A percentile compares a stretch with the other conserved stretches of the same genome.
phyloP scores from a whole-genome alignment of 2,797 vertebrate species.

The Micrastur ruficollis region DNA sequence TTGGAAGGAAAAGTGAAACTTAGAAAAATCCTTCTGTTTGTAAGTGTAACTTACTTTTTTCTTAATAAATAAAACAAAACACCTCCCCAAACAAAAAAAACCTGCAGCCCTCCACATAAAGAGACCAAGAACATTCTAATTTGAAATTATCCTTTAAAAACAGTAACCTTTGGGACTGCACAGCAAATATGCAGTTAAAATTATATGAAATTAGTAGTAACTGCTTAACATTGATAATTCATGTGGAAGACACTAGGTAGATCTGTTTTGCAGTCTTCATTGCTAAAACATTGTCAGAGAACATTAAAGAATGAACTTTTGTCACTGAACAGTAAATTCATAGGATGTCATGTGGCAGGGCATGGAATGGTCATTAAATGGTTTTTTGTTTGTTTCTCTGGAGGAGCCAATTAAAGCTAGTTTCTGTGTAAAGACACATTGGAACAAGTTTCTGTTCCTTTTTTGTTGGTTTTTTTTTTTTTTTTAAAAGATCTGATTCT shows the following conservation, averaged over 20 bases:
- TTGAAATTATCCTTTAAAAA: background rate
- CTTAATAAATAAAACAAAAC: background rate
- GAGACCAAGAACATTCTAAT: background rate
- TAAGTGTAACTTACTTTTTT: background rate
- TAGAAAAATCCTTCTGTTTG: background rate
- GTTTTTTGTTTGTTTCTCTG: background rate
- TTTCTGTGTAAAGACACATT: background rate
- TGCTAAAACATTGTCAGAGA: background rate
- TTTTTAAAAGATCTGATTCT: background rate
- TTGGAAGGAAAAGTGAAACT: background rate
- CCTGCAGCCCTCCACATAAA: background rate
- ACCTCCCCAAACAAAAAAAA: background rate
- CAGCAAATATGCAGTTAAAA: background rate
- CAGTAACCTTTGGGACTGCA: background rate
- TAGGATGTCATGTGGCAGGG: background rate
- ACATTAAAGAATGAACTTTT: slow-evolving; percentile 24
- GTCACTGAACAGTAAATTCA: background rate
- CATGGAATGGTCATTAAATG: background rate
- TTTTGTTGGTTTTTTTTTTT: background rate
- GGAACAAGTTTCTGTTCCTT: slow-evolving; percentile 1
- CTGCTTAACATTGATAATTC: background rate
- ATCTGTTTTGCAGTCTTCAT: background rate
- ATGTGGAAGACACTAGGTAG: background rate
- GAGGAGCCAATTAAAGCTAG: background rate
- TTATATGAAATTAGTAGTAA: background rate